These are phyloP conservation scores for Oreohelix idahoensis DNA, from an alignment of 1,140 invertebrate species.

Conservation along the genomic window DNA sequence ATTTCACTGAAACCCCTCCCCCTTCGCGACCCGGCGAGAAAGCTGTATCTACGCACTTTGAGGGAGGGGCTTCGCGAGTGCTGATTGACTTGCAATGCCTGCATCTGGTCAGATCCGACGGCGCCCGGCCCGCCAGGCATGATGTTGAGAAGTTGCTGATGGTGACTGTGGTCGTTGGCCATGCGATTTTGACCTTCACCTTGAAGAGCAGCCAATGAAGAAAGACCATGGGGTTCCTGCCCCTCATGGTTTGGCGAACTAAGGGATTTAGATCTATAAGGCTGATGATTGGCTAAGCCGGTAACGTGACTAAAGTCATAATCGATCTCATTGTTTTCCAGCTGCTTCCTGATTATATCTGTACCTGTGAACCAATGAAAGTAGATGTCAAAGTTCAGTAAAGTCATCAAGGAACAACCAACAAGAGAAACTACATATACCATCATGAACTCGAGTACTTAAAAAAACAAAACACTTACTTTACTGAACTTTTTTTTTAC, in stretches of 20 bases:
- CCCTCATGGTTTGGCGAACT: conserved; percentile 47
- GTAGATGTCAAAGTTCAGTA: background rate
- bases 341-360: conserved; percentile 71
- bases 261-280: conserved; percentile 64
- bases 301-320: conserved; percentile 72
- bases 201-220: conserved; percentile 28
- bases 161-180: conserved; percentile 43
- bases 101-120: background rate
- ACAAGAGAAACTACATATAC: too few relatives aligned
- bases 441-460: too few relatives aligned
- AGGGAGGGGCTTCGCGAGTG: conserved; percentile 61
- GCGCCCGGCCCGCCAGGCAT: conserved; percentile 40
- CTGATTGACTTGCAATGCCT: conserved; percentile 39
- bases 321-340: conserved; percentile 63
- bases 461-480: too few relatives aligned
- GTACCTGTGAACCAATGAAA: conserved; percentile 61
- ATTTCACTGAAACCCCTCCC: conserved; percentile 68
- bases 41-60: conserved; percentile 67
- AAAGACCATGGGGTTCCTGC: conserved; percentile 32
- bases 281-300: conserved; percentile 64
- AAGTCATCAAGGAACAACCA: too few relatives aligned
- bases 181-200: conserved; percentile 42
- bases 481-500: too few relatives aligned
- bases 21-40: conserved; percentile 70
- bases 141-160: conserved; percentile 42